Base-by-base conservation (phyloP, 2,797 vertebrate genomes). In the Smutsia temminckii region DNA sequence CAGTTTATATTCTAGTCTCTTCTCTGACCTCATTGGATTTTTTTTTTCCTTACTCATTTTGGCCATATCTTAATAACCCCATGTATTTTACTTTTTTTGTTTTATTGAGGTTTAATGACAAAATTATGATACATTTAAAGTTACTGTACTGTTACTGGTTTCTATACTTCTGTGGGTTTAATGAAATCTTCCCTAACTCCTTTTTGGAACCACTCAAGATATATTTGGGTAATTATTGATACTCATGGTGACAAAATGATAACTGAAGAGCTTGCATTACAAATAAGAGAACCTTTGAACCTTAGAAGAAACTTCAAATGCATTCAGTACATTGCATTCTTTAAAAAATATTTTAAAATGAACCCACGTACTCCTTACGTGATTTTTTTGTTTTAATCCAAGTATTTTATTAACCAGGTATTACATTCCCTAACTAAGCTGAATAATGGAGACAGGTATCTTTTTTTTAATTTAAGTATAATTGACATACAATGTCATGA, bases 171-270 rank as follows among this genome's bases (percentile, higher is more conserved):
- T 29, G 20, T 49, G 77, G 8, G n/a, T 77, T 88, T 84, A 78
- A 71, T 51, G 8, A 21, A 12, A 88, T 78, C 46, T 88, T 87
- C 34, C 37, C 64, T 88, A 66, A 83, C 13, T 68, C 27, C 51
- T 59, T 92, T 74, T 69, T 94, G 55, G 27, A 68, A 75, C 14
- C 80, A 53, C 53, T 75, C 59, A 85, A 66, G n/a, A 91, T 57
- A 72, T 20, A 59, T 23, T 86, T 93, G 63, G 74, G 5, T 83
- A 87, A 83, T 87, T 91, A 71, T 61, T 83, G 63, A 77, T 77
- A 87, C 37, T 88, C 40, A 87, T 29, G 84, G 51, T 63, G 29
- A 21, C 63, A 84, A 83, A 91, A 51, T 86, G 13, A 83, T 68
- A 84, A 74, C n/a, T 57, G 13, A 87, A 78, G 49, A 13, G 21